Base-by-base conservation (phyloP, 1,140 invertebrate genomes). In the Phocides pigmalion region DNA sequence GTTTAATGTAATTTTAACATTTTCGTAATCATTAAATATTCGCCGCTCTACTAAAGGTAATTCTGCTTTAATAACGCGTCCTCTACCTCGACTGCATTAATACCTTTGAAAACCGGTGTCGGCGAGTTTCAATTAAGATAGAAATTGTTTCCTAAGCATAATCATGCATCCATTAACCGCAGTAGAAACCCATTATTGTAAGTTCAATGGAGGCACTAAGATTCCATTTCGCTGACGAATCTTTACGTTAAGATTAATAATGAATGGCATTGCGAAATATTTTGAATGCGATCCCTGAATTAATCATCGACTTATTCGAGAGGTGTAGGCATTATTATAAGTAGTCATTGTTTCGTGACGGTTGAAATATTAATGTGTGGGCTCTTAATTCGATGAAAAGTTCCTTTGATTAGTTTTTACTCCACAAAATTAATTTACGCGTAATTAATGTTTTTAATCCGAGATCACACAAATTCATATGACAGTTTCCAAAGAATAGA, bases 111-210 rank as follows among this genome's bases (percentile, higher is more conserved):
- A n/a, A 46, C 56, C 42, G 16, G 28, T n/a, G 44, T 49, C 58
- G 32, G 44, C 17, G 25, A 61, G 58, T 49, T 49, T 61, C 28
- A 61, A 61, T 49, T 61, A 49, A 39, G 20, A 22, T 61, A 61
- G 58, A 61, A 49, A 61, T 61, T 49, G 17, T 47, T 61, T 49
- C 17, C 58, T 49, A 39, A 61, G 32, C 28, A 37, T 61, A 61
- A 61, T 61, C 32, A 22, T 61, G 42, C 14, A 61, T 49, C 44
- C 19, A 61, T 61, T 37, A 59, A 35, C 17, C 19, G 17, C 50
- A 54, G 32, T 32, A 9, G 42, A 59, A 59, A 59, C 39, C 42
- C 25, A 59, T 59, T 47, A 59, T 47, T 47, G 39, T 47, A 15
- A 37, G 56, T 59, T 35, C 25, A 47, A 47, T 47, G 42, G 42